Base-by-base conservation (phyloP, 2,797 vertebrate genomes). In the Selene dorsalis region DNA sequence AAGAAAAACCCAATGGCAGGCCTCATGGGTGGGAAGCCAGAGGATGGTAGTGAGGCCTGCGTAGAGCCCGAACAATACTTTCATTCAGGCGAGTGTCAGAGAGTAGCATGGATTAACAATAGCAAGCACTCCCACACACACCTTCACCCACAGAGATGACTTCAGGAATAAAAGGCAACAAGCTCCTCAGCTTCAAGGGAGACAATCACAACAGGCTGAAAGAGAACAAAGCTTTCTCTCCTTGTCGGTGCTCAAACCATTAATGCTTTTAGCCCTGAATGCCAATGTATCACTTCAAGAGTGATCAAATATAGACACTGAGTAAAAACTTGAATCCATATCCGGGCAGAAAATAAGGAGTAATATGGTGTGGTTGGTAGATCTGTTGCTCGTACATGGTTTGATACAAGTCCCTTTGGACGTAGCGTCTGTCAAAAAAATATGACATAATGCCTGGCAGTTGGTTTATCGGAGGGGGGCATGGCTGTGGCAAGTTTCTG, bases 61-160 rank as follows among this genome's bases (percentile, higher is more conserved):
- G 47, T 30, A 57, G 24, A 81, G 22, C 24, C 70, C n/a, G 56
- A 76, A 85, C 79, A 90, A 87, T 66, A 18, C 79, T 30, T 80
- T 60, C 57, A 87, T 89, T 90, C 84, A 86, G 53, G 55, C 76
- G 45, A 59, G 48, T 71, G 75, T 80, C 74, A 63, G 61, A 69
- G 45, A 75, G 66, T 35, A 79, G 64, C 58, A 20, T 10, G 65
- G 74, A 79, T 73, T 65, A 71, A 89, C 84, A 88, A 86, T 62
- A 72, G 77, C 26, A 64, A 68, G 41, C 61, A 53, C 80, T 56
- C 87, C 83, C 84, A 84, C 84, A 50, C 41, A 75, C 50, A 82
- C 75, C 55, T 74, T 47, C 58, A 72, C 20, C 69, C 50, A 24
- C 30, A 3, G 60, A 79, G 67, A 72, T 68, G 43, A 71, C 72